phyloP scores from a whole-genome alignment of 2,113 vertebrate genomes.

The Cyprichromis sp. region DNA sequence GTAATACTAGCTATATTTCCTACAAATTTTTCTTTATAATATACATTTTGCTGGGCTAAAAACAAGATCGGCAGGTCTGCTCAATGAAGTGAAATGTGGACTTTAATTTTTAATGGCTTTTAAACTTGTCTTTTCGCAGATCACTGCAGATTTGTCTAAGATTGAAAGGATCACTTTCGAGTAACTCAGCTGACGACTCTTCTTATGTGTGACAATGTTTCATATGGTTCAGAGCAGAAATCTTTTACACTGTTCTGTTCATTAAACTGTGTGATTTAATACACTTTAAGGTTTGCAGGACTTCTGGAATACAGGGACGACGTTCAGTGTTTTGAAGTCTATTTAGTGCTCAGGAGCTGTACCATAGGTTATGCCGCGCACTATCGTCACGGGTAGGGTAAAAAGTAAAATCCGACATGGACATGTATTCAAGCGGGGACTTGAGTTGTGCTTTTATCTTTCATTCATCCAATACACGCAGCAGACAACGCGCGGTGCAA shows the following conservation, averaged over 20 bases:
- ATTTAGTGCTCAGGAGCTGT: slow-evolving; percentile 12
- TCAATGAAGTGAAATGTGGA: background rate
- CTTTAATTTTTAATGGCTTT: background rate
- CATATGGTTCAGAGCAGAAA: background rate
- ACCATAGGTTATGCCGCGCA: slow-evolving; percentile 32
- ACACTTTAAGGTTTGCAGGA: background rate
- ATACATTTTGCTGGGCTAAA: background rate
- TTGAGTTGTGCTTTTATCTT: background rate
- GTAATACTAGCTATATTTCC: background rate
- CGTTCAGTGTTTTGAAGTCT: background rate
- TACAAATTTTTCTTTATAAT: background rate
- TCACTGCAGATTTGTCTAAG: background rate
- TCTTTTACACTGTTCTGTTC: background rate
- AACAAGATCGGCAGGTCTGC: background rate
- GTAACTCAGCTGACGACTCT: background rate
- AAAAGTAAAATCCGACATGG: slow-evolving; percentile 53
- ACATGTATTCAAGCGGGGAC: slow-evolving; percentile 1
- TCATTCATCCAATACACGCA: slow-evolving; percentile 16
- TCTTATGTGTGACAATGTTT: background rate
- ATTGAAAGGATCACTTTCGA: background rate
- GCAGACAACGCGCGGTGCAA: background rate
- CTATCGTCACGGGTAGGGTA: slow-evolving; percentile 1
- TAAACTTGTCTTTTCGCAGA: background rate
- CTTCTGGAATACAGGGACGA: background rate
- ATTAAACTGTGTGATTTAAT: background rate